Percentiles rank a stretch among this genome's conserved stretches.
These are phyloP conservation scores for Notiomystis cincta DNA, from an alignment of 2,113 vertebrate species.

Conservation along the genomic window DNA sequence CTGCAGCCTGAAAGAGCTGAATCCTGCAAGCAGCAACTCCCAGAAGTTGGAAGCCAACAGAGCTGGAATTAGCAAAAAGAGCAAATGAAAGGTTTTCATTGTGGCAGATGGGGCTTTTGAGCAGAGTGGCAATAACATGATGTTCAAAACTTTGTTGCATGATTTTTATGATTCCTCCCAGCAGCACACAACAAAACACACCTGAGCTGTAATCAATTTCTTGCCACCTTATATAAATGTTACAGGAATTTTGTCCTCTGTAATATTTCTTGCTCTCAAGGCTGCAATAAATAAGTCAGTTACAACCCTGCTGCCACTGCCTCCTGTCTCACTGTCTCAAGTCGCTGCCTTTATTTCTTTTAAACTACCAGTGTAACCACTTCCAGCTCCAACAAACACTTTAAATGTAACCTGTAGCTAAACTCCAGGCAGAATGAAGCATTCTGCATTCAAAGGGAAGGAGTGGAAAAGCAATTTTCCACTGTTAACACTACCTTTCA, in stretches of 20 bases:
- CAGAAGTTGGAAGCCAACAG: background rate
- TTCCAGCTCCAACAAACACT: background rate
- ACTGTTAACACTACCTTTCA: background rate
- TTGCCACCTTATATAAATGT: constrained; percentile 17
- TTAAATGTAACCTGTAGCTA: background rate
- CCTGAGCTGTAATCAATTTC: constrained; percentile 32
- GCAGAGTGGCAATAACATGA: fast-evolving
- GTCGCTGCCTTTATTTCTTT: constrained; percentile 5
- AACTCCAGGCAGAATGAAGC: background rate
- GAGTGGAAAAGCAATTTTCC: background rate
- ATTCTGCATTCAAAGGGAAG: background rate
- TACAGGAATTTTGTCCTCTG: constrained; percentile 16
- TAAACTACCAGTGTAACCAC: background rate
- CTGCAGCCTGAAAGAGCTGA: background rate
- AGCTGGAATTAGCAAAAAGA: background rate
- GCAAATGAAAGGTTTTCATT: background rate
- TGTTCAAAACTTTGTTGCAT: background rate
- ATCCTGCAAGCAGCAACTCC: background rate
- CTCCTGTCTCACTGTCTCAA: background rate
- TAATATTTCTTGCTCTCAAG: constrained; percentile 11
- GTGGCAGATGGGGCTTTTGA: background rate
- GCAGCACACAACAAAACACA: background rate
- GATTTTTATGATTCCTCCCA: background rate
- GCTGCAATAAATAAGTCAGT: constrained; percentile 31
- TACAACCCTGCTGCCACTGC: background rate